Conservation (phyloP, 1,140 invertebrate genomes). For the Lasioglossum baleicum region DNA sequence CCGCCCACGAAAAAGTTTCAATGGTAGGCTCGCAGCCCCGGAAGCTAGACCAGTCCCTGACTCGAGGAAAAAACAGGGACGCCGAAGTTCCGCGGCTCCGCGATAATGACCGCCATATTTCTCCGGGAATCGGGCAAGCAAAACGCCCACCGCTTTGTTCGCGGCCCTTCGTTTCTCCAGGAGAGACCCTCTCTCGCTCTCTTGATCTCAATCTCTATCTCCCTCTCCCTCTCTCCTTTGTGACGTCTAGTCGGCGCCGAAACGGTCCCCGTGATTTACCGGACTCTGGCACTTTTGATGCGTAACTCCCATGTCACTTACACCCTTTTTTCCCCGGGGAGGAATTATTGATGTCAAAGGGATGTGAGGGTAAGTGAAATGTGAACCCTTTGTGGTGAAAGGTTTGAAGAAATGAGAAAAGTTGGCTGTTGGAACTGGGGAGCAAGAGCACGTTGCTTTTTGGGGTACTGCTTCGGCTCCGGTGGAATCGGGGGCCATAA, state of each 20-base stretch:
- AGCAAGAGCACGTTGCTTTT: no score
- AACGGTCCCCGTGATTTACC: slow-evolving; percentile 19
- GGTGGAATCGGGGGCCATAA: no score
- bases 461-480: no score
- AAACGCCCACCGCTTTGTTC: slow-evolving; percentile 40
- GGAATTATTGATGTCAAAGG: no score
- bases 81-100: slow-evolving; percentile 54
- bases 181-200: not conserved
- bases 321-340: no score
- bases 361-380: no score
- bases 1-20: not conserved
- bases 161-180: not conserved
- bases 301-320: no score
- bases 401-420: no score
- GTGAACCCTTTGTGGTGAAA: no score
- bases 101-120: slow-evolving; percentile 60
- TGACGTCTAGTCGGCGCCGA: not conserved
- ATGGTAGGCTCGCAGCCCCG: not conserved
- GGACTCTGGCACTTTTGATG: not conserved
- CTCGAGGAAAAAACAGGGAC: slow-evolving; percentile 1
- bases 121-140: slow-evolving; percentile 23
- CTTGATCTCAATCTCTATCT: not conserved
- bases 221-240: not conserved
- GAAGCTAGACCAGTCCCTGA: not conserved
- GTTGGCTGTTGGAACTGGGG: no score